A percentile compares a stretch with the other conserved stretches of the same genome.
These are phyloP conservation scores for Rhynchonycteris naso DNA, from an alignment of 2,797 vertebrate genomes.

Conservation along the genomic window DNA sequence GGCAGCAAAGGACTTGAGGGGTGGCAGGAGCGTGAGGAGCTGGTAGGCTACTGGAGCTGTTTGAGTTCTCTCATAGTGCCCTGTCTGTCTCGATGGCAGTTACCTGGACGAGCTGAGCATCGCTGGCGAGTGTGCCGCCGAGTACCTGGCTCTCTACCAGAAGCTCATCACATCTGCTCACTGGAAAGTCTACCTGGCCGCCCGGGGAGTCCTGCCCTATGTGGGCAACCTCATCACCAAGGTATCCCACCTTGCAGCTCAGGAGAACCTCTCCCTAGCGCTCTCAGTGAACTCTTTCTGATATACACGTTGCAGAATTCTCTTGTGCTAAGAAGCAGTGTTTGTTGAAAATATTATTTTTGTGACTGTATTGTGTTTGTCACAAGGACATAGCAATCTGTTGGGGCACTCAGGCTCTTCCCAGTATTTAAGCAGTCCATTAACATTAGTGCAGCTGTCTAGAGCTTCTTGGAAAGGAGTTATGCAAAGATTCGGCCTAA, in stretches of 20 bases:
- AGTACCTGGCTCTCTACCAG: slow-evolving; percentile 97
- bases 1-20: not conserved
- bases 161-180: slow-evolving; percentile 97
- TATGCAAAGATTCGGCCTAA: not conserved
- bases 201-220: slow-evolving; percentile 96
- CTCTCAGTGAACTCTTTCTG: not conserved
- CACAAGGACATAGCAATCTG: rapidly evolving
- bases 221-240: slow-evolving; percentile 98
- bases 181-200: slow-evolving; percentile 98
- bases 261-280: not conserved
- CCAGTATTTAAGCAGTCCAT: not conserved
- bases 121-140: slow-evolving; percentile 97
- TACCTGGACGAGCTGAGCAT: slow-evolving; percentile 97
- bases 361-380: not conserved
- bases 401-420: not conserved
- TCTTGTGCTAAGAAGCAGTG: not conserved
- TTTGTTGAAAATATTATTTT: not conserved
- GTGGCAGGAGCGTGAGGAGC: not conserved
- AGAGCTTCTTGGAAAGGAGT: not conserved
- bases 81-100: slow-evolving; percentile 82
- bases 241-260: slow-evolving; percentile 83
- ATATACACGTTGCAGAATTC: not conserved
- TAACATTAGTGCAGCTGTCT: not conserved
- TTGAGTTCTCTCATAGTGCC: not conserved
- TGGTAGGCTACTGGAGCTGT: not conserved